These are phyloP conservation scores for Parambassis ranga DNA, from an alignment of 2,797 vertebrate species.

Conservation along the genomic window DNA sequence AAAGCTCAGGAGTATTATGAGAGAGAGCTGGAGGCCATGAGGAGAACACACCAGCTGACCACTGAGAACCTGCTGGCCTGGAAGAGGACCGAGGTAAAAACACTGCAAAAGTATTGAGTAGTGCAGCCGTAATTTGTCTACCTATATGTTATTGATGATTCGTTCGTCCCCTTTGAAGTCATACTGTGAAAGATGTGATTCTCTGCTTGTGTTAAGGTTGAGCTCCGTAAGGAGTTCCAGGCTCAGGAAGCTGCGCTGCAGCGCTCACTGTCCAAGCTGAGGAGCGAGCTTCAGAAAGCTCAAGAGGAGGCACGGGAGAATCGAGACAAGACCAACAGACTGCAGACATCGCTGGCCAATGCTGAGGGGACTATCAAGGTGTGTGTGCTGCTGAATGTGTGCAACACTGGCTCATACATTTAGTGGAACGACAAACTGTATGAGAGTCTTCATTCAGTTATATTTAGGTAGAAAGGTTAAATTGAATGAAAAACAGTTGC, in stretches of 20 bases:
- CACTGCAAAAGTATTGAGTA: background rate
- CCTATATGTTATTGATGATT: background rate
- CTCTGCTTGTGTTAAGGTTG: constrained; percentile 64
- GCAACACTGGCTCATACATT: too few species aligned
- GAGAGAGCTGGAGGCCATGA: constrained; percentile 94
- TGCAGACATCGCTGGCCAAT: constrained; percentile 88
- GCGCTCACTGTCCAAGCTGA: constrained; percentile 92
- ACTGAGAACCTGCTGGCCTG: constrained; percentile 93
- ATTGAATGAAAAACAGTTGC: constrained; percentile 28
- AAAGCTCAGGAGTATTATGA: constrained; percentile 96
- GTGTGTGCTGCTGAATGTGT: background rate
- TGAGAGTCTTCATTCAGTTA: background rate
- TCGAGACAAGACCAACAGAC: constrained; percentile 91
- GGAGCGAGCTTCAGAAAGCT: constrained; percentile 92
- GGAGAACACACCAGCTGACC: constrained; percentile 94
- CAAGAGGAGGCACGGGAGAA: constrained; percentile 93
- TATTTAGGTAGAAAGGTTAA: constrained; percentile 9
- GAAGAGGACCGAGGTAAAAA: constrained; percentile 89
- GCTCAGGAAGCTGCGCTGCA: constrained; percentile 90
- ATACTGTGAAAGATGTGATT: too few species aligned
- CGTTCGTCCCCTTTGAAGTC: too few species aligned
- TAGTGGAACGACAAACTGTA: background rate
- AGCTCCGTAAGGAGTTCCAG: constrained; percentile 95
- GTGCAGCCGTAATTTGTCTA: background rate
- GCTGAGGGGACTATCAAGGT: constrained; percentile 94